Evolutionary conservation across 2,888 invertebrate species (phyloP).

Genomic region (Malthinus seriepunctatus): DNA sequence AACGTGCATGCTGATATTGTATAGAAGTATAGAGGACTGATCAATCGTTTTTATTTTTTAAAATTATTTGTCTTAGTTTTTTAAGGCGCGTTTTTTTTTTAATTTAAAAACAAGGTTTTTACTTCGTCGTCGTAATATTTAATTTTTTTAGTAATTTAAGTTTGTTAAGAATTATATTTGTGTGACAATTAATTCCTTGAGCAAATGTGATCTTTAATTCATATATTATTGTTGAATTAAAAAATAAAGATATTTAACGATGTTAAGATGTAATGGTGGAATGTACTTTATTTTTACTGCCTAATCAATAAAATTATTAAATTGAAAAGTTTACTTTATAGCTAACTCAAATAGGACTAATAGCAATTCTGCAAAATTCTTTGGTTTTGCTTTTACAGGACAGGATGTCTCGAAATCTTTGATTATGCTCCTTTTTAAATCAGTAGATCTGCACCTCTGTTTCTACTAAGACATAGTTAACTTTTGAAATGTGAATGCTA

Average conservation of each 20-base stretch:
- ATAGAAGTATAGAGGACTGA: background rate
- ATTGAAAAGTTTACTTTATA: background rate
- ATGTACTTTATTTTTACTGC: slow-evolving; percentile 50
- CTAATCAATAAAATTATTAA: slow-evolving; percentile 24
- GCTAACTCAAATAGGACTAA: too few relatives aligned
- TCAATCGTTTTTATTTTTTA: background rate
- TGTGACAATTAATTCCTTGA: slow-evolving; percentile 28
- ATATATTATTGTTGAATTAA: slow-evolving; percentile 37
- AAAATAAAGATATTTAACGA: slow-evolving; percentile 49
- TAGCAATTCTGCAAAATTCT: too few relatives aligned
- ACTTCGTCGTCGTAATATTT: background rate
- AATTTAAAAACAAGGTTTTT: slow-evolving; percentile 3
- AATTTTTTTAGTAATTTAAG: slow-evolving; percentile 11
- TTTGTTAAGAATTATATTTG: slow-evolving; percentile 22
- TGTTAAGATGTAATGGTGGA: slow-evolving; percentile 46
- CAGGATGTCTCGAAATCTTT: too few relatives aligned
- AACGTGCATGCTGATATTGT: slow-evolving; percentile 4
- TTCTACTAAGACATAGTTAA: too few relatives aligned
- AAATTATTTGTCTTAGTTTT: background rate
- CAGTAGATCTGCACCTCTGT: too few relatives aligned
- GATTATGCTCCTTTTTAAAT: too few relatives aligned
- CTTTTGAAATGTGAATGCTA: too few relatives aligned
- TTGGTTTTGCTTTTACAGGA: too few relatives aligned
- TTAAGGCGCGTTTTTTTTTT: slow-evolving; percentile 3
- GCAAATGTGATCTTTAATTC: slow-evolving; percentile 33